Conservation (phyloP, 1,140 invertebrate species). For the Euwallacea similis region DNA sequence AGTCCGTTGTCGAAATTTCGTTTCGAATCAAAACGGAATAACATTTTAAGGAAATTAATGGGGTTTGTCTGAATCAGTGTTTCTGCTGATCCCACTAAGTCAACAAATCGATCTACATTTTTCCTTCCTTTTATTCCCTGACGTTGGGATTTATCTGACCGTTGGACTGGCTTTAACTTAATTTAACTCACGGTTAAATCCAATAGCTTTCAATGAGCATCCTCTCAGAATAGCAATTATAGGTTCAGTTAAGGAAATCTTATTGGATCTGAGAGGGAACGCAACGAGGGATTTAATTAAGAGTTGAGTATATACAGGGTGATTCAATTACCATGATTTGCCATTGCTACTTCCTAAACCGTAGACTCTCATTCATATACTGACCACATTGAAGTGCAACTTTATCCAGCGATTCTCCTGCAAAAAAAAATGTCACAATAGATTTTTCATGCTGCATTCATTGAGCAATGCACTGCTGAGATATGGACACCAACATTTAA, state of each 20-base stretch:
- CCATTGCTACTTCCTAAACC: too few relatives aligned
- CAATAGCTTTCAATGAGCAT: slow-evolving; percentile 18
- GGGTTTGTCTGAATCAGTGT: background rate
- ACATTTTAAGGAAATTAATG: slow-evolving; percentile 6
- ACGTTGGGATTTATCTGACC: slow-evolving; percentile 8
- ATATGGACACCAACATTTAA: too few relatives aligned
- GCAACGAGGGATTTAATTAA: too few relatives aligned
- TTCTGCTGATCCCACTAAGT: slow-evolving; percentile 2
- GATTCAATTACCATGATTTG: too few relatives aligned
- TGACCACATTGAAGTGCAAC: too few relatives aligned
- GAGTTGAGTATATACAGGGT: too few relatives aligned
- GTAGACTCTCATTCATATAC: too few relatives aligned
- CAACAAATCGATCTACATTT: slow-evolving; percentile 14
- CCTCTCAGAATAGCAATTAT: slow-evolving; percentile 19
- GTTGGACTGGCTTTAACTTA: slow-evolving; percentile 16
- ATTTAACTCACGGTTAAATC: slow-evolving; percentile 18
- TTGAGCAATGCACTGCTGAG: too few relatives aligned
- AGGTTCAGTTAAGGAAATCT: background rate
- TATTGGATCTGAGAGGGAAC: too few relatives aligned
- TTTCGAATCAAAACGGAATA: slow-evolving; percentile 6
- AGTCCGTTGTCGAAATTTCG: background rate
- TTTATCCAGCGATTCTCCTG: too few relatives aligned
- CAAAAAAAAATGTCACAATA: too few relatives aligned
- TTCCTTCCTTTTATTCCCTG: slow-evolving; percentile 6
- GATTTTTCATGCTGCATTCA: too few relatives aligned